Base-by-base conservation (phyloP, 1,140 invertebrate species). In the Drosophila ananassae region DNA sequence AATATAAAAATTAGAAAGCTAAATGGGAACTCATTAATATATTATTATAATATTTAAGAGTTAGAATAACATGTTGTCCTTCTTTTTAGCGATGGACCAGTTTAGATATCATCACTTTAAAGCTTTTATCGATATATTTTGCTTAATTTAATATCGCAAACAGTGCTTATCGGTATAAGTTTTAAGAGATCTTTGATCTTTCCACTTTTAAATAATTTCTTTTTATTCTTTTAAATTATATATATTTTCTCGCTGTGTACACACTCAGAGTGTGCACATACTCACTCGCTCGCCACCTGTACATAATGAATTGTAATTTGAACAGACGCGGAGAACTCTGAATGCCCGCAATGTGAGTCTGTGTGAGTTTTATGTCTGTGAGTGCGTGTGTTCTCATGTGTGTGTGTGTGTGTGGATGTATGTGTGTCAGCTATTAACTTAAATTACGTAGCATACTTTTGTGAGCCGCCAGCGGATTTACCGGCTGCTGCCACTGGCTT, bases 291-390 rank as follows among this genome's bases (percentile, higher is more conserved):
- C 32, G 32, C 46, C 37, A 55, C 57, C 61, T 87, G 61, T 60
- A 59, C 68, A 78, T 85, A 87, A 87, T 79, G 82, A 87, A 87
- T 87, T 87, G 82, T 89, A 89, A 87, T 87, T 82, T 87, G 75
- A 87, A 89, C 79, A 89, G 75, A 85, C 82, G 67, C 68, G 59
- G 22, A 54, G 46, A 56, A 52, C 44, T 37, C 34, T 64, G 51
- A 55, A 53, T 53, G 66, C 57, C 41, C 9, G 44, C 10, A 53
- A 34, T 21, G 30, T 32, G 37, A 32, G 13, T 32, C 28, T 34
- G 37, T 22, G 28, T 39, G 3, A 8, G 47, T 48, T 21, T 4
- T 59, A 46, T 25, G 8, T 50, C 28, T 63, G 28, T 8, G 21
- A 30, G 13, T 25, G n/a, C 34, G 44, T 17, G 25, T 41, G 47